Conservation (phyloP, 37 sponge, comb jelly and placozoan genomes). For the Halisarca cf. caerulea region DNA sequence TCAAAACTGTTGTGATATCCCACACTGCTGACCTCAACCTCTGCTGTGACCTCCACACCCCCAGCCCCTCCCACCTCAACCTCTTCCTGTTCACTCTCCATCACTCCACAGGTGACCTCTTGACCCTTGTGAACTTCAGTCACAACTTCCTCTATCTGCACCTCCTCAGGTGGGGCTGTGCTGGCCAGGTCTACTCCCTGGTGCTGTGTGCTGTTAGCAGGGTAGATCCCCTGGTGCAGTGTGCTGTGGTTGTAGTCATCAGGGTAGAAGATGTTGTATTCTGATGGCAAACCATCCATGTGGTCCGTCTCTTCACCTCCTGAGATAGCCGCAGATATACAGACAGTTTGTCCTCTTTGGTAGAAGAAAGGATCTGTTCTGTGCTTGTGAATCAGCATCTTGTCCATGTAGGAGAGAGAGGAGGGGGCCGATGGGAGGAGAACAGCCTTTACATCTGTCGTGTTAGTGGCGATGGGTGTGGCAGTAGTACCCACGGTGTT, state of each 20-base stretch:
- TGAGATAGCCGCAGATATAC: neutral
- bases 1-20: neutral
- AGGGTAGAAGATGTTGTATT: conserved; percentile 66
- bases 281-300: conserved; percentile 19
- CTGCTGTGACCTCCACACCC: no score
- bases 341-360: neutral
- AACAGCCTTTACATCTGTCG: neutral
- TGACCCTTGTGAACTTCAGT: neutral
- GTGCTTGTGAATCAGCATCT: conserved; percentile 41
- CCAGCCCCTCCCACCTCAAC: neutral
- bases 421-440: conserved; percentile 1
- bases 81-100: neutral
- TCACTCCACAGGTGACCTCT: neutral
- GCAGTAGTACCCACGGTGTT: neutral
- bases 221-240: no score
- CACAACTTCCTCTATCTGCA: neutral
- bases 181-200: no score
- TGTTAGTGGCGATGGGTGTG: neutral
- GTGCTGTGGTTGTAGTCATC: neutral
- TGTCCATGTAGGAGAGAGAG: conserved; percentile 62
- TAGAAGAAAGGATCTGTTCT: conserved; percentile 26
- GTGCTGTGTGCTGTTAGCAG: neutral
- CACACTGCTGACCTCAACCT: neutral
- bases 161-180: no score
- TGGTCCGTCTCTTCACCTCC: neutral